These are phyloP conservation scores for Drosophila barbarae DNA, from an alignment of 2,888 invertebrate genomes.

Conservation along the genomic window DNA sequence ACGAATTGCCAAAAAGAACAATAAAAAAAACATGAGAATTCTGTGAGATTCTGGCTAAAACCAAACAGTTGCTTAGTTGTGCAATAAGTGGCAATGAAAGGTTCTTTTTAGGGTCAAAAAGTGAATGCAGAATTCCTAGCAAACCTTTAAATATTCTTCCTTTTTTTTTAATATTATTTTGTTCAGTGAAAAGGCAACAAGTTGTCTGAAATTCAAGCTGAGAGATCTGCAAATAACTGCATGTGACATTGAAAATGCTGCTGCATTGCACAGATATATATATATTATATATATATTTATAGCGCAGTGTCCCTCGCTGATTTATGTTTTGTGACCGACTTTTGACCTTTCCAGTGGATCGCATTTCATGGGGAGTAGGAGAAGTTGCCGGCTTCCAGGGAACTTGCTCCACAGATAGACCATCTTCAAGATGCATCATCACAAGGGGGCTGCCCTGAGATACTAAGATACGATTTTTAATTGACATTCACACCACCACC, in stretches of 20 bases:
- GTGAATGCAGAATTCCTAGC: background rate
- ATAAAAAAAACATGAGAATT: conserved; percentile 9
- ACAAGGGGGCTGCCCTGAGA: background rate
- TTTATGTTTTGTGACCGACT: conserved; percentile 18
- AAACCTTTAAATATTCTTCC: background rate
- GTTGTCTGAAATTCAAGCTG: conserved; percentile 8
- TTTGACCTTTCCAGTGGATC: conserved; percentile 65
- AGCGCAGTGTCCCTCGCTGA: conserved; percentile 7
- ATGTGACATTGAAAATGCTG: conserved; percentile 36
- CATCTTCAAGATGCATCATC: conserved; percentile 35
- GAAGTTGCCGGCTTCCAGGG: conserved; percentile 20
- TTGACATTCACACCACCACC: conserved; percentile 33
- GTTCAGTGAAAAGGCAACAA: conserved; percentile 12
- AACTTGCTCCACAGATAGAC: conserved; percentile 54
- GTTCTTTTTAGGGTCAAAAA: background rate
- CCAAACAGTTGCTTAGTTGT: conserved; percentile 30
- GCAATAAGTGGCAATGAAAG: conserved; percentile 18
- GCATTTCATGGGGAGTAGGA: conserved; percentile 43
- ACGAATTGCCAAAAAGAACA: conserved; percentile 57
- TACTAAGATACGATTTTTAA: conserved; percentile 38
- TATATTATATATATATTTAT: background rate
- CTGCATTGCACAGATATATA: background rate
- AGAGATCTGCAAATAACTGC: conserved; percentile 23
- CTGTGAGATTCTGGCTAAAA: conserved; percentile 30
- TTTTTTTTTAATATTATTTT: background rate